These are phyloP conservation scores for Vireo griseus DNA, from an alignment of 2,797 vertebrate genomes.

Conservation along the genomic window DNA sequence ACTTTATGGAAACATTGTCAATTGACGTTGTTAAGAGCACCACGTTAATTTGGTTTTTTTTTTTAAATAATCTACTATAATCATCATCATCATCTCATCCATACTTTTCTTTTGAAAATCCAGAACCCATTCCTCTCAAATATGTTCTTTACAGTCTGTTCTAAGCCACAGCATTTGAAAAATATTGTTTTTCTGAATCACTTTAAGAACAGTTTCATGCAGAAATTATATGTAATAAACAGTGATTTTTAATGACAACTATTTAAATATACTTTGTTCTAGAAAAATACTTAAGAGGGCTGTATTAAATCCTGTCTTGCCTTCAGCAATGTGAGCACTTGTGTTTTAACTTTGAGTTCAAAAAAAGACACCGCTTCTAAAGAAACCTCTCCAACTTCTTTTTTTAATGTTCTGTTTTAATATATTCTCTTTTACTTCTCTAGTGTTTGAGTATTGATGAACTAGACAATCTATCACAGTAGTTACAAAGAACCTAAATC, in stretches of 20 bases:
- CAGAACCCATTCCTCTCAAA: not conserved
- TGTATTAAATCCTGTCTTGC: not conserved
- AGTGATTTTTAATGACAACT: not conserved
- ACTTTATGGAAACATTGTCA: not conserved
- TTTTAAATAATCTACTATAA: not conserved
- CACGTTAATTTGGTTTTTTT: not conserved
- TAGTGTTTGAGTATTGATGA: not conserved
- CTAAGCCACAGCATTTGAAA: not conserved
- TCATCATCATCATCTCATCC: not conserved
- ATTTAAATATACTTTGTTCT: not conserved
- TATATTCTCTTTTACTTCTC: not conserved
- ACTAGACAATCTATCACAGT: not conserved
- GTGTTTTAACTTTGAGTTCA: not conserved
- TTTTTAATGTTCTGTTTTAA: not conserved
- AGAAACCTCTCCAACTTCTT: not conserved
- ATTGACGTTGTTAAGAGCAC: not conserved
- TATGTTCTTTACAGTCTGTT: not conserved
- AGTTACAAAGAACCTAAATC: not conserved
- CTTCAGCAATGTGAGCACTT: not conserved
- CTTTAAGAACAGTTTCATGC: not conserved
- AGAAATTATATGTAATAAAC: not conserved
- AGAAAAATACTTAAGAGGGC: not conserved
- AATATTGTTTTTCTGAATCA: not conserved
- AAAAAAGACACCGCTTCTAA: not conserved
- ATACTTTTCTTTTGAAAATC: not conserved